A percentile compares a stretch with the other conserved stretches of the same genome.
These are phyloP conservation scores for human (Homo sapiens) DNA, from an alignment of 2,113 vertebrate species.

Conservation along the genomic window GRCh38 chr11:119691501-119692000, in stretches of 20 bases:
- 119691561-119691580: not conserved
- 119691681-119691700: not conserved
- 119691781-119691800: not conserved
- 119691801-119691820: not conserved
- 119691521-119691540: not conserved
- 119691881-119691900: conserved; percentile 13
- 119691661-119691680: not conserved
- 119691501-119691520: too few species aligned
- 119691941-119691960: not conserved
- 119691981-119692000: not conserved
- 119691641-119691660: not conserved
- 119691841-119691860: not conserved
- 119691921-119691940: not conserved
- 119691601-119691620: not conserved
- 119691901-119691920: conserved; percentile 49
- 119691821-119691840: not conserved
- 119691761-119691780: not conserved
- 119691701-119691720: not conserved
- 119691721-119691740: not conserved
- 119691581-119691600: not conserved
- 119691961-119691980: not conserved
- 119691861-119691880: not conserved
- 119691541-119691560: not conserved
- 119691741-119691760: not conserved
- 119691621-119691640: not conserved